phyloP scores from a whole-genome alignment of 2,797 vertebrate species.

The Takifugu ocellatus region DNA sequence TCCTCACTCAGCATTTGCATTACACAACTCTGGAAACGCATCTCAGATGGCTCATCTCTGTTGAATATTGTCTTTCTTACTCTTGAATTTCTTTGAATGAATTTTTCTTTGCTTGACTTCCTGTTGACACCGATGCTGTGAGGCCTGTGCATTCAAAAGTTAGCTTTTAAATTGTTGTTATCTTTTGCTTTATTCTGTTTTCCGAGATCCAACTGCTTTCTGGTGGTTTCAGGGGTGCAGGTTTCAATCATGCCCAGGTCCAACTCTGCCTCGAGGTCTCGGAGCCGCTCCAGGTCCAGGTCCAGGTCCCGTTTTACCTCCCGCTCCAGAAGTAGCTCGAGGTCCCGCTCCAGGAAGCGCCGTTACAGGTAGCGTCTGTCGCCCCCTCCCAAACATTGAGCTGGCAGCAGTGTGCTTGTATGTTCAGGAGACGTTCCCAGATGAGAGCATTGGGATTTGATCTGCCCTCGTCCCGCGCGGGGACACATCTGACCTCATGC shows the following conservation, averaged over 20 bases:
- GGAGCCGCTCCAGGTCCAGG: conserved; percentile 85
- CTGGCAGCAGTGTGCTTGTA: background rate
- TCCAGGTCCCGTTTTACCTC: conserved; percentile 86
- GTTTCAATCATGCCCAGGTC: conserved; percentile 89
- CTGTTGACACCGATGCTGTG: background rate
- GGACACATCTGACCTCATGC: background rate
- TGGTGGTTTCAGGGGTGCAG: conserved; percentile 45
- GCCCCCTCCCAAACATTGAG: background rate
- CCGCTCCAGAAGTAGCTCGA: conserved; percentile 81
- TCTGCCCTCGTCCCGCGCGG: no score
- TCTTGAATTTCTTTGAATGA: background rate
- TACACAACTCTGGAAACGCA: conserved; percentile 15
- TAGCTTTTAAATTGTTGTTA: background rate
- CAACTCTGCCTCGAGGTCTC: conserved; percentile 89
- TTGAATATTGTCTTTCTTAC: conserved; percentile 25
- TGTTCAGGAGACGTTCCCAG: no score
- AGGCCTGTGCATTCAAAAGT: conserved; percentile 4
- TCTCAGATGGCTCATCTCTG: conserved; percentile 13
- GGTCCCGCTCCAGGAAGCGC: conserved; percentile 87
- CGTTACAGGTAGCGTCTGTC: conserved; percentile 81
- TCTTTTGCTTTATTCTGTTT: background rate
- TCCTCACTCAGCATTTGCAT: conserved; percentile 18
- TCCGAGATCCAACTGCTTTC: conserved; percentile 18
- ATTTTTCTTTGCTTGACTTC: background rate
- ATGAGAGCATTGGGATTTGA: no score